Conservation (phyloP, 2,113 vertebrate genomes). For the Bambusicola thoracicus region DNA sequence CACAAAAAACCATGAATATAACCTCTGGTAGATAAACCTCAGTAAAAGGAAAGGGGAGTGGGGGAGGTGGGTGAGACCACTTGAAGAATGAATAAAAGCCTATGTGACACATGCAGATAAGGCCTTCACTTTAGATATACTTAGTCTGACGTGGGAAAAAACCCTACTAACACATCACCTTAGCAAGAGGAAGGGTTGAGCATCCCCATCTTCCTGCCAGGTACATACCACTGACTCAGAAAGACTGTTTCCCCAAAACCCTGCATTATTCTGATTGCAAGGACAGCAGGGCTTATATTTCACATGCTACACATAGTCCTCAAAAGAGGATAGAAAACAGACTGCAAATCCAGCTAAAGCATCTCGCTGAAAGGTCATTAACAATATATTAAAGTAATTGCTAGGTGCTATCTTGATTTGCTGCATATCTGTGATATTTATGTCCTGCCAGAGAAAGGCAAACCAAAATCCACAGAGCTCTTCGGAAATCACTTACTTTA, state of each 20-base stretch:
- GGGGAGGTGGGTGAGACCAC: neutral
- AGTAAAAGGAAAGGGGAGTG: neutral
- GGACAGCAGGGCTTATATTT: neutral
- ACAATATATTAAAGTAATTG: conserved; percentile 20
- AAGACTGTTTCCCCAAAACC: neutral
- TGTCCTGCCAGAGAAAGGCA: neutral
- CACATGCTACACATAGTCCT: neutral
- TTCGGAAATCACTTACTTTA: neutral
- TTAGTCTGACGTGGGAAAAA: neutral
- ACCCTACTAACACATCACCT: neutral
- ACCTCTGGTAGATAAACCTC: neutral
- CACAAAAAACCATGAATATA: neutral
- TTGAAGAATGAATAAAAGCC: neutral
- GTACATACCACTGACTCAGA: neutral
- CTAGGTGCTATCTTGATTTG: conserved; percentile 11
- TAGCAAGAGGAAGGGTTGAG: neutral
- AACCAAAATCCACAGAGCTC: conserved; percentile 8
- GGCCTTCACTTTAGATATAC: neutral
- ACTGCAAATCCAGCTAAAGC: conserved; percentile 26
- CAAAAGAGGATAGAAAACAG: neutral
- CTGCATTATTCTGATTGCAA: neutral
- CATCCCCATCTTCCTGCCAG: neutral
- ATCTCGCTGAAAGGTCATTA: neutral
- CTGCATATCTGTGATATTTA: neutral
- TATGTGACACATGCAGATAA: neutral